Base-by-base conservation (phyloP, 1,140 invertebrate genomes). In the Drosophila navojoa region DNA sequence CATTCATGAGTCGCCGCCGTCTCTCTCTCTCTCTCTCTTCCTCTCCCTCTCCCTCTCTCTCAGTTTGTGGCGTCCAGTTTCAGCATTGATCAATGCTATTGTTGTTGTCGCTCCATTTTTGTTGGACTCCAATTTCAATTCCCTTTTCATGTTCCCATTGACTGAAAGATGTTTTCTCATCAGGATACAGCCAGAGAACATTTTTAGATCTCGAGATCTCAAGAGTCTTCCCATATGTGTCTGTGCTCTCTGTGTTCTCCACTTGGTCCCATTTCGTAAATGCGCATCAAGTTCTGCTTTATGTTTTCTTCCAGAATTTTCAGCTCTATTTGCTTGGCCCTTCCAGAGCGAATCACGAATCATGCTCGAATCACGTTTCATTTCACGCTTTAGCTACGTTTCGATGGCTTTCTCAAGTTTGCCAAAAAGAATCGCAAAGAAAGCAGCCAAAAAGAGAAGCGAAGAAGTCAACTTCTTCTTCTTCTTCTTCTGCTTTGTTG, bases 41-140 rank as follows among this genome's bases (percentile, higher is more conserved):
- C 27, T 45, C 58, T 47, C 45, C 29, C 67, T 53, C 38, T 4
- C 15, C 19, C 40, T 13, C 52, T n/a, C n/a, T 27, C 27, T 50
- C 15, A 22, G 1, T 4, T 15, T 42, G 58, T 29, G 32, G 60
- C 29, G 70, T 67, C 70, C 70, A 72, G 70, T 72, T 72, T 69
- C 64, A 42, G 15, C 47, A 38, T 58, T 49, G 25, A 15, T 63
- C 42, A 15, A 45, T 15, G 50, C 58, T 47, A 55, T 76, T 59
- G 45, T 64, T 69, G 53, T 57, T 61, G 29, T 64, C 60, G 54
- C 62, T 75, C 76, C 76, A 75, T 77, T 77, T 77, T 10, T 4
- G 35, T 11, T 38, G 35, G 11, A 38, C 13, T 38, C 35, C 35
- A 11, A 38, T 38, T 38, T 38, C 57, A 71, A 57, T 63, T 58